Conservation (phyloP, 37 sponge, comb jelly and placozoan genomes). For the Tethya wilhelma region DNA sequence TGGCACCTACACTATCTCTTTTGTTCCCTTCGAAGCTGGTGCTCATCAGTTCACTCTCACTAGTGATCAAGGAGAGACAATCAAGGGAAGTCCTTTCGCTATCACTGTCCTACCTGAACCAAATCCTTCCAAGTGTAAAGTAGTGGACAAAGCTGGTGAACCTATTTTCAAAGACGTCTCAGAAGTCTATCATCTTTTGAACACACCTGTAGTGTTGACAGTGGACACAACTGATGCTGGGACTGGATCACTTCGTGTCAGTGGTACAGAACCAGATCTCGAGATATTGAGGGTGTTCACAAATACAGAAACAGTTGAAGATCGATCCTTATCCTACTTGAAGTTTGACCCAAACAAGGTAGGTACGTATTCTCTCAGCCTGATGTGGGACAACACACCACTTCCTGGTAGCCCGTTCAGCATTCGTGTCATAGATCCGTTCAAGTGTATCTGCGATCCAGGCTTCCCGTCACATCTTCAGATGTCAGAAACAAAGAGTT, state of each 20-base stretch:
- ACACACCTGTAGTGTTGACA: constrained; percentile 41
- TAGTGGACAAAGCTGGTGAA: constrained; percentile 15
- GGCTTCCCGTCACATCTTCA: constrained; percentile 18
- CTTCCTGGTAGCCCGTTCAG: constrained; percentile 65
- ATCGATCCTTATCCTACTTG: constrained; percentile 19
- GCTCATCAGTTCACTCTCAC: not conserved
- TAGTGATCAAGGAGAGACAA: constrained; percentile 43
- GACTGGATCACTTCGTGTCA: constrained; percentile 37
- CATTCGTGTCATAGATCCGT: constrained; percentile 49
- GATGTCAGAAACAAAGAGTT: constrained; percentile 14
- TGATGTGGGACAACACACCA: constrained; percentile 55
- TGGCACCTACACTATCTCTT: constrained; percentile 66
- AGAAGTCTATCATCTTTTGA: constrained; percentile 11
- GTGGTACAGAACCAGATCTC: constrained; percentile 31
- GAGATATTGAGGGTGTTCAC: constrained; percentile 22
- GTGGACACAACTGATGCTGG: constrained; percentile 69
- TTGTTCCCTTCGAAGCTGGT: constrained; percentile 60
- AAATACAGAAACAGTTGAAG: constrained; percentile 36
- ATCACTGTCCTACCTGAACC: constrained; percentile 64
- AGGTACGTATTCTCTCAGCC: constrained; percentile 46
- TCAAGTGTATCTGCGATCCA: constrained; percentile 35
- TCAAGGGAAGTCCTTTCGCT: constrained; percentile 70
- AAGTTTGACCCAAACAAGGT: constrained; percentile 47
- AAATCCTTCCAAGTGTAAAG: constrained; percentile 56
- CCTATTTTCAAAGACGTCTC: constrained; percentile 13